phyloP scores from a whole-genome alignment of 2,888 invertebrate genomes.

The Gisinianus flammeolus region DNA sequence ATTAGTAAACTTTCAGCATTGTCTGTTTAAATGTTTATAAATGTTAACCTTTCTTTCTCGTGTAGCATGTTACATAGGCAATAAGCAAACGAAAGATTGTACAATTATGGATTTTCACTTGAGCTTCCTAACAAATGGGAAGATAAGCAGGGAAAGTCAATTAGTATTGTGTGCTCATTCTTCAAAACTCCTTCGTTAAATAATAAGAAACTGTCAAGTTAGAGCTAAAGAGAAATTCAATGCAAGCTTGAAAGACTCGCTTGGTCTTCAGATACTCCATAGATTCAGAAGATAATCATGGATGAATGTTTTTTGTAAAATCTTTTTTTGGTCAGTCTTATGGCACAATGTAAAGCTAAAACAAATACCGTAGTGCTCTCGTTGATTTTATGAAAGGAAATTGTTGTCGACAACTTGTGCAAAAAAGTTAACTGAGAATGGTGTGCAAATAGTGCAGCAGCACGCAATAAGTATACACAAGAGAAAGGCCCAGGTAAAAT shows the following conservation, averaged over 20 bases:
- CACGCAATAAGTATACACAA: not conserved
- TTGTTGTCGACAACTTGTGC: not conserved
- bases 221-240: no score
- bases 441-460: not conserved
- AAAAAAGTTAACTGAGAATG: not conserved
- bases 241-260: no score
- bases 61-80: not conserved
- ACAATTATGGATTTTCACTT: not conserved
- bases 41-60: not conserved
- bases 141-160: not conserved
- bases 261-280: no score
- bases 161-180: not conserved
- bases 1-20: no score
- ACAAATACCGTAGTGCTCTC: no score
- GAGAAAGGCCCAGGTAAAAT: not conserved
- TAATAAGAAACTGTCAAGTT: not conserved
- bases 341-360: no score
- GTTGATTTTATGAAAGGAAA: not conserved
- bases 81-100: no score
- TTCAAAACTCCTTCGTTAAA: not conserved
- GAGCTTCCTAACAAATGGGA: not conserved
- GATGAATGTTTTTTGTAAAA: no score
- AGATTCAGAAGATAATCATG: no score
- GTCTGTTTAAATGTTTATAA: no score
- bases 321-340: no score